phyloP scores from a whole-genome alignment of 2,113 vertebrate genomes.

The Scytalopus superciliaris region DNA sequence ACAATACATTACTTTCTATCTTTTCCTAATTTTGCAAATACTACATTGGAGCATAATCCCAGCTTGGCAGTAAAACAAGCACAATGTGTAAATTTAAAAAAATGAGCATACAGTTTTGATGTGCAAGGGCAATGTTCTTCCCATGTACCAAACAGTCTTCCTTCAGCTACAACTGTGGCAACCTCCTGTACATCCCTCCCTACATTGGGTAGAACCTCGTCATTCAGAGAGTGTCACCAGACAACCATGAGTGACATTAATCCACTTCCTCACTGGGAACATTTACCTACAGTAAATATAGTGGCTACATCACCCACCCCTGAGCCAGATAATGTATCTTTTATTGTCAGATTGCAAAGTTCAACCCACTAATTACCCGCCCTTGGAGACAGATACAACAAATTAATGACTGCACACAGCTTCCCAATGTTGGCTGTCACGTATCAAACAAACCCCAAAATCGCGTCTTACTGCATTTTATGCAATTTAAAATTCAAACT shows the following conservation, averaged over 20 bases:
- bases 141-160: neutral
- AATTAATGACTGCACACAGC: neutral
- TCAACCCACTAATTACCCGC: neutral
- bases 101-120: neutral
- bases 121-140: neutral
- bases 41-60: rapidly evolving
- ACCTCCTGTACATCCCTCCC: neutral
- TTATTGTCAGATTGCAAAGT: neutral
- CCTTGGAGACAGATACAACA: neutral
- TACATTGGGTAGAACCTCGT: neutral
- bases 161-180: neutral
- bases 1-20: neutral
- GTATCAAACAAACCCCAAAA: neutral
- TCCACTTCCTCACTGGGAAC: neutral
- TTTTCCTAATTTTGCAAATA: neutral
- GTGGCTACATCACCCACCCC: neutral
- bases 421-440: neutral
- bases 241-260: neutral
- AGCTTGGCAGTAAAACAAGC: neutral
- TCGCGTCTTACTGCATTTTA: neutral
- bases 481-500: neutral
- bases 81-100: neutral
- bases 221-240: neutral
- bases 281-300: neutral
- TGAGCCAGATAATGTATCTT: neutral